Conservation (phyloP, 2,113 vertebrate species). For the Emydocephalus ijimae region DNA sequence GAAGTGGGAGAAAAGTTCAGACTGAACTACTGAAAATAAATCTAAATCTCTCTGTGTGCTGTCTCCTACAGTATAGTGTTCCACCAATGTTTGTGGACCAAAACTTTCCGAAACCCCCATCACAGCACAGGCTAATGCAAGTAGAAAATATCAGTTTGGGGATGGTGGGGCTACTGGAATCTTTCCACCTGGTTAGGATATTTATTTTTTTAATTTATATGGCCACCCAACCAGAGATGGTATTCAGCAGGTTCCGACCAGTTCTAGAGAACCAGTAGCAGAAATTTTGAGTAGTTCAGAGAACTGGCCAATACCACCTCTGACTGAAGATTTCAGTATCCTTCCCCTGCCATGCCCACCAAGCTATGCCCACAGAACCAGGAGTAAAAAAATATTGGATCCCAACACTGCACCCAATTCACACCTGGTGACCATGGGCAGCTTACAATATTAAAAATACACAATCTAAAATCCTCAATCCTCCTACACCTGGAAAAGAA, state of each 20-base stretch:
- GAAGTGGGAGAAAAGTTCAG: background rate
- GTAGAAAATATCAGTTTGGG: background rate
- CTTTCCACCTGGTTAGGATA: background rate
- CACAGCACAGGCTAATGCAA: background rate
- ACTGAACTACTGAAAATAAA: background rate
- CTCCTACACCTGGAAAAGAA: background rate
- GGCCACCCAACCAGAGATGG: background rate
- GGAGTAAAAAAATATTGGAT: too few relatives aligned
- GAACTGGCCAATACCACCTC: too few relatives aligned
- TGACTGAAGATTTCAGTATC: too few relatives aligned
- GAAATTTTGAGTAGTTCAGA: too few relatives aligned
- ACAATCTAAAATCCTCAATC: background rate
- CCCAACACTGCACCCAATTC: background rate
- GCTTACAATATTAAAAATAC: background rate
- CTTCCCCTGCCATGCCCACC: too few relatives aligned
- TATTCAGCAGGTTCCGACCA: too few relatives aligned
- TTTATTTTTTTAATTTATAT: background rate
- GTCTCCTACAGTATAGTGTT: background rate
- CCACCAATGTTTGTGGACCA: background rate
- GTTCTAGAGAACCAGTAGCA: too few relatives aligned
- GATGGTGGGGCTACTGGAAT: background rate
- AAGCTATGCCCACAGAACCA: too few relatives aligned
- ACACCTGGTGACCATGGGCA: background rate
- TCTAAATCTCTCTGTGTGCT: background rate
- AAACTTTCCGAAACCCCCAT: background rate